Percentiles rank a stretch among this genome's conserved stretches.
phyloP scores from a whole-genome alignment of 2,797 vertebrate species.

The Gobio occitaniae region DNA sequence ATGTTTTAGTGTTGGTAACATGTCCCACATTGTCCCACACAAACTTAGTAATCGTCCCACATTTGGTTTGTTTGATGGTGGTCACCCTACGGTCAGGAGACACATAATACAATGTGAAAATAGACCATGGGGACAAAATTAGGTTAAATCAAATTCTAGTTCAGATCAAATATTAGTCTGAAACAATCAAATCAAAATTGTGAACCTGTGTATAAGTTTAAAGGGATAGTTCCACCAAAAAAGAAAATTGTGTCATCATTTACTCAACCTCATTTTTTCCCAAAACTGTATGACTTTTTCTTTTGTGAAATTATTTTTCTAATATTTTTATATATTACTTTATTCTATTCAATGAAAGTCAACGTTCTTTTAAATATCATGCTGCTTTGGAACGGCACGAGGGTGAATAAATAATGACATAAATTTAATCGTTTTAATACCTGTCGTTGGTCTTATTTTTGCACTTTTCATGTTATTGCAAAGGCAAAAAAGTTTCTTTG shows the following conservation, averaged over 20 bases:
- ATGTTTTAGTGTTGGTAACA: too few relatives aligned
- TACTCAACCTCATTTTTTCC: neutral
- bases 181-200: neutral
- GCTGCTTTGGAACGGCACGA: neutral
- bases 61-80: too few relatives aligned
- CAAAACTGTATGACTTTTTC: neutral
- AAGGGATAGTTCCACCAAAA: neutral
- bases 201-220: neutral
- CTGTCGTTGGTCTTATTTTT: neutral
- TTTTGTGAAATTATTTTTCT: too few relatives aligned
- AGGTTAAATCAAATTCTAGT: neutral
- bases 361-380: neutral
- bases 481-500: neutral
- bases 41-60: too few relatives aligned
- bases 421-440: neutral
- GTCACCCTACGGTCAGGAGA: neutral
- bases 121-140: neutral
- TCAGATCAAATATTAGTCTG: neutral
- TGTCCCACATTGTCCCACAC: too few relatives aligned
- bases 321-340: accelerated
- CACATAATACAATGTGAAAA: neutral
- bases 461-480: neutral
- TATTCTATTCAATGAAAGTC: neutral
- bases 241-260: neutral
- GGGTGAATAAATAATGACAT: neutral